Conservation (phyloP, 2,113 vertebrate genomes). For the Pholis gunnellus region DNA sequence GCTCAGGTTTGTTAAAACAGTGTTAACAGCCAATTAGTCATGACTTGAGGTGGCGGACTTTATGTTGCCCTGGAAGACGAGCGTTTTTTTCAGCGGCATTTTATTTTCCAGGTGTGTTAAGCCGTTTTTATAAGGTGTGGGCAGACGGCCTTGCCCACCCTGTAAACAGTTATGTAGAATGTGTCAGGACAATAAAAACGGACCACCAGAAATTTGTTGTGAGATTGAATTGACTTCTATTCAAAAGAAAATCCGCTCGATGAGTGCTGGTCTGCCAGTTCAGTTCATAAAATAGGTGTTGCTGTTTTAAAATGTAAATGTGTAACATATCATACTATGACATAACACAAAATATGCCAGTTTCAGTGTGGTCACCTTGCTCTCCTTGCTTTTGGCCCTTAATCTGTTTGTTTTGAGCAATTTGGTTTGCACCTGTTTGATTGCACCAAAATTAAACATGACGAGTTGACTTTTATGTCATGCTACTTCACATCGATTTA, state of each 20-base stretch:
- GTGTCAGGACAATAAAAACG: constrained; percentile 71
- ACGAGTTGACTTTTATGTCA: not conserved
- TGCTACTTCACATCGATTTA: not conserved
- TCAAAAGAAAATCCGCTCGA: constrained; percentile 30
- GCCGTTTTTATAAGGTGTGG: constrained; percentile 69
- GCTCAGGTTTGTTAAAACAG: constrained; percentile 68
- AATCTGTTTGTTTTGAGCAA: not conserved
- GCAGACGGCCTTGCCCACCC: constrained; percentile 66
- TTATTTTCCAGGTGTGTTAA: constrained; percentile 75
- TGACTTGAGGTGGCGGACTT: constrained; percentile 61
- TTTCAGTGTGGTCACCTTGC: not conserved
- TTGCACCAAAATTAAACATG: not conserved
- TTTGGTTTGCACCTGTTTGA: not conserved
- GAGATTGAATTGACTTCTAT: constrained; percentile 48
- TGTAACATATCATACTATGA: not conserved
- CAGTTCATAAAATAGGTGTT: not conserved
- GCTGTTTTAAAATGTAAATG: constrained; percentile 4
- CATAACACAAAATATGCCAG: not conserved
- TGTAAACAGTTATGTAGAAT: constrained; percentile 75
- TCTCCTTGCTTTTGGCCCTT: not conserved
- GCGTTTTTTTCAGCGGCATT: constrained; percentile 69
- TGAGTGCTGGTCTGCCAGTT: not conserved
- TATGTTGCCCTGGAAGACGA: constrained; percentile 61
- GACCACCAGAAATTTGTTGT: constrained; percentile 76
- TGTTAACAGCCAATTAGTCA: constrained; percentile 80